These are phyloP conservation scores for Sarcophaga variegata DNA, from an alignment of 2,888 invertebrate genomes.

Conservation along the genomic window DNA sequence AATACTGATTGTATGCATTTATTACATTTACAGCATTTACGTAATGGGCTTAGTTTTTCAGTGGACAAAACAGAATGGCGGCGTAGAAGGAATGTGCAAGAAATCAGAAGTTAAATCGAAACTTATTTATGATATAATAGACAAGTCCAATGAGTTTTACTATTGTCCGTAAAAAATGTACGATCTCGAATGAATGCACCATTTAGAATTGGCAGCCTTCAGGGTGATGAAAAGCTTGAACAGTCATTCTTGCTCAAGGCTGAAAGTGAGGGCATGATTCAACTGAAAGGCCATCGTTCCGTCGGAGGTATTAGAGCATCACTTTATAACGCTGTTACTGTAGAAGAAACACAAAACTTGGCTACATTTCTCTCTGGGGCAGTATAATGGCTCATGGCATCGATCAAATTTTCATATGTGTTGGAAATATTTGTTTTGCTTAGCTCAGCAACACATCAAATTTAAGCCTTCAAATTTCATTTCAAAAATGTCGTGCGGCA, in stretches of 20 bases:
- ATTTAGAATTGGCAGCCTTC: too few relatives aligned
- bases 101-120: slow-evolving; percentile 87
- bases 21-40: slow-evolving; percentile 89
- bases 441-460: too few relatives aligned
- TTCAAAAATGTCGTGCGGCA: too few relatives aligned
- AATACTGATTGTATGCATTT: background rate
- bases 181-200: too few relatives aligned
- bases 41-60: slow-evolving; percentile 95
- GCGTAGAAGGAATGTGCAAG: slow-evolving; percentile 90
- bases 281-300: slow-evolving; percentile 96
- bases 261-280: slow-evolving; percentile 89
- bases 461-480: too few relatives aligned
- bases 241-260: slow-evolving; percentile 81
- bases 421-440: too few relatives aligned
- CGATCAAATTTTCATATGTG: too few relatives aligned
- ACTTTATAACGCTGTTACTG: slow-evolving; percentile 95
- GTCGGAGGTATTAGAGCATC: slow-evolving; percentile 98
- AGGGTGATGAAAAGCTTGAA: too few relatives aligned
- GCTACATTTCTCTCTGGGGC: slow-evolving; percentile 77
- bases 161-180: slow-evolving; percentile 70
- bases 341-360: slow-evolving; percentile 89
- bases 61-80: slow-evolving; percentile 94
- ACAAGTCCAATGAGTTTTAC: slow-evolving; percentile 93
- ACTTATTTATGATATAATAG: slow-evolving; percentile 91
- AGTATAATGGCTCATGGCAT: too few relatives aligned